A percentile compares a stretch with the other conserved stretches of the same genome.
phyloP scores from a whole-genome alignment of 2,888 invertebrate genomes.

The Cheilosia pagana region DNA sequence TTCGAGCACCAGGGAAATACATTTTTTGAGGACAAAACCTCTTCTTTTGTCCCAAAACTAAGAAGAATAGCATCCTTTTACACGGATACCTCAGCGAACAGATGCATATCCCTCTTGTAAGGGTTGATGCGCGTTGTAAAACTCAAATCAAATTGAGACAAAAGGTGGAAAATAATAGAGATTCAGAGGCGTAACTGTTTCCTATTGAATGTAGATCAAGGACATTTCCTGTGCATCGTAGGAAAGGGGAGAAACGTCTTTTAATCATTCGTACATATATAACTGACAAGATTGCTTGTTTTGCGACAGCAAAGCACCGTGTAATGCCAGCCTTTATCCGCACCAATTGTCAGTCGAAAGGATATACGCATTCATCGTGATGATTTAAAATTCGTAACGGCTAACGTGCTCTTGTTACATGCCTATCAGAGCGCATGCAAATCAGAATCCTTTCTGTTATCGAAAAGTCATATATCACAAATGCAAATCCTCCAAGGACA shows the following conservation, averaged over 20 bases:
- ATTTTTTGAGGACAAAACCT: constrained; percentile 42
- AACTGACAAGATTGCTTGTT: constrained; percentile 29
- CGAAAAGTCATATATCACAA: constrained; percentile 62
- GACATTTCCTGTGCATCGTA: constrained; percentile 6
- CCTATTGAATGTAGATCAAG: constrained; percentile 40
- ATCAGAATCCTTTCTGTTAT: constrained; percentile 39
- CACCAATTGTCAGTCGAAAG: constrained; percentile 24
- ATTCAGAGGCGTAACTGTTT: constrained; percentile 26
- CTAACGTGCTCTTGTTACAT: constrained; percentile 19
- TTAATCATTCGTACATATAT: background rate
- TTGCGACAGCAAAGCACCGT: constrained; percentile 2
- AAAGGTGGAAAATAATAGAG: constrained; percentile 8
- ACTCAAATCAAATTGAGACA: constrained; percentile 31
- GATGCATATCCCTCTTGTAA: constrained; percentile 4
- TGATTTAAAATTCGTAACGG: constrained; percentile 71
- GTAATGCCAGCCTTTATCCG: constrained; percentile 24
- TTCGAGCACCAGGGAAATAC: constrained; percentile 35
- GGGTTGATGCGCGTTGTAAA: constrained; percentile 49
- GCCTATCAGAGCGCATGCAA: constrained; percentile 18
- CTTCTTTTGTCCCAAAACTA: constrained; percentile 39
- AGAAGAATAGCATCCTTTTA: constrained; percentile 15
- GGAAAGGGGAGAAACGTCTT: background rate
- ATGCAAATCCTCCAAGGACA: constrained; percentile 47
- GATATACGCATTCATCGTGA: background rate
- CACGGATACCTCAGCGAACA: constrained; percentile 6